Evolutionary conservation across 2,888 invertebrate species (phyloP).

Genomic region (Ypsolopha sequella): DNA sequence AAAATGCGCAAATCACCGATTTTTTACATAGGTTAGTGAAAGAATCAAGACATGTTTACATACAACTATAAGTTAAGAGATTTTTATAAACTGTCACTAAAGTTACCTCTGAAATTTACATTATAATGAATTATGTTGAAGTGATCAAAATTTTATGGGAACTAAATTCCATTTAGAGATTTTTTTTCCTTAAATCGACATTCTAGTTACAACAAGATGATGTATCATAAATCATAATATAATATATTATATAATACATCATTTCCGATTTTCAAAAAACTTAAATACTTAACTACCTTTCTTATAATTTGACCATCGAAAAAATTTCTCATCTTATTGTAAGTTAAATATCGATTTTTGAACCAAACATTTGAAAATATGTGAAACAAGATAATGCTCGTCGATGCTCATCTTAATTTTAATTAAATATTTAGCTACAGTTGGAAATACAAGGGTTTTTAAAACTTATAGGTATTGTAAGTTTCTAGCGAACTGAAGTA

Average conservation of each 20-base stretch:
- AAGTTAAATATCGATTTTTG: neutral
- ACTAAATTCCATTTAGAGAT: slow-evolving; percentile 67
- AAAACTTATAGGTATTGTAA: too few relatives aligned
- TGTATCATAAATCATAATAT: too few relatives aligned
- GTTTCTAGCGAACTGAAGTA: too few relatives aligned
- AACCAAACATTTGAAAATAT: slow-evolving; percentile 63
- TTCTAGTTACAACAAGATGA: too few relatives aligned
- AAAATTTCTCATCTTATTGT: neutral
- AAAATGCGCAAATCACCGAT: slow-evolving; percentile 61
- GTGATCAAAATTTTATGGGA: slow-evolving; percentile 45
- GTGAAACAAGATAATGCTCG: slow-evolving; percentile 56
- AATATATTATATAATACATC: too few relatives aligned
- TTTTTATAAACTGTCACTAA: slow-evolving; percentile 42
- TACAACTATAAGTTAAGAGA: slow-evolving; percentile 50
- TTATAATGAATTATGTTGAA: slow-evolving; percentile 38
- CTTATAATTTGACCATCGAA: neutral
- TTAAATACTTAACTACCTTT: neutral
- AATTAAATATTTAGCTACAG: neutral
- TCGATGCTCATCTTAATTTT: slow-evolving; percentile 56
- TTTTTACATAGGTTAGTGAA: slow-evolving; percentile 54
- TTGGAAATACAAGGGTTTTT: neutral
- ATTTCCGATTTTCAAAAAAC: neutral
- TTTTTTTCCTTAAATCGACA: slow-evolving; percentile 13
- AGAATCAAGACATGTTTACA: slow-evolving; percentile 35
- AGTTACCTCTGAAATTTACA: slow-evolving; percentile 40